phyloP scores from a whole-genome alignment of 1,140 invertebrate species.

The Bathynomus jamesi region DNA sequence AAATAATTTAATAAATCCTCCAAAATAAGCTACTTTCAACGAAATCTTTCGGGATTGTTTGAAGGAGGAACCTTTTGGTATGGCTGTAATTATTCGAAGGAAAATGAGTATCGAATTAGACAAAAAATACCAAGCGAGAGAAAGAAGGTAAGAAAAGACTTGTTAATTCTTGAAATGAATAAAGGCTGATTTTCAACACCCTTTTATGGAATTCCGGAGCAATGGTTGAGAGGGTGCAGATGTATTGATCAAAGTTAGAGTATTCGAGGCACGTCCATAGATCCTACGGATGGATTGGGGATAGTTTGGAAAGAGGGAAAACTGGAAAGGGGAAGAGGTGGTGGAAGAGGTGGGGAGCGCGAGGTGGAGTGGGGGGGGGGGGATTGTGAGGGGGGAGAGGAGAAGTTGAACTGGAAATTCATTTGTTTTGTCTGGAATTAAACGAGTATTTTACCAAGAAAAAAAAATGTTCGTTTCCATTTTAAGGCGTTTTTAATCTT shows the following conservation, averaged over 20 bases:
- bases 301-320: not conserved
- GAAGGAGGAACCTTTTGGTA: not conserved
- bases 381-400: not conserved
- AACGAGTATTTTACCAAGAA: too few relatives aligned
- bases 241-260: not conserved
- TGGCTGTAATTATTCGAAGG: not conserved
- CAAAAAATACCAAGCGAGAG: not conserved
- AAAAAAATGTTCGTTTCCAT: too few relatives aligned
- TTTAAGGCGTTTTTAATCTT: too few relatives aligned
- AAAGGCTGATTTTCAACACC: not conserved
- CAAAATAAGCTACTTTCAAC: too few relatives aligned
- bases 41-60: not conserved
- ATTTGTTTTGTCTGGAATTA: not conserved
- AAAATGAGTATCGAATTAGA: not conserved
- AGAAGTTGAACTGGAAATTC: not conserved
- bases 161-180: not conserved
- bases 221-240: not conserved
- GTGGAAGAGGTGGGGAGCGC: not conserved
- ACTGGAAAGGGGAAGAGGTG: not conserved
- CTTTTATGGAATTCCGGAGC: not conserved
- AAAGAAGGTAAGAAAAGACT: not conserved
- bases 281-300: not conserved
- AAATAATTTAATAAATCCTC: too few relatives aligned
- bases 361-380: not conserved
- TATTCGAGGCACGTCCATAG: not conserved